phyloP scores from a whole-genome alignment of 2,797 vertebrate species.

The Crocodylus rhombifer region DNA sequence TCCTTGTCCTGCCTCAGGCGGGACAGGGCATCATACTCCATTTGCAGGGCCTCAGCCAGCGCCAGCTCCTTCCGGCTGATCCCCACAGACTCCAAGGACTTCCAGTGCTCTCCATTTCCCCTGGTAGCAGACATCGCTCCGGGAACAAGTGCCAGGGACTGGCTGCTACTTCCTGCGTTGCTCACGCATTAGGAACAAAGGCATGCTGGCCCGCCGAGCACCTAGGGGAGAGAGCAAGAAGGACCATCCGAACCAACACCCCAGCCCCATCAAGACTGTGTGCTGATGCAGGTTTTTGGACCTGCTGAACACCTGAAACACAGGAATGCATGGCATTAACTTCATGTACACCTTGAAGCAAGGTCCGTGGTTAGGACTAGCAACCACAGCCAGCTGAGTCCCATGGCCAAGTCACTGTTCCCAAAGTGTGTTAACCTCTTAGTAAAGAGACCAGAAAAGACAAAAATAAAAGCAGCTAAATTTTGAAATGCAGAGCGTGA shows the following conservation, averaged over 20 bases:
- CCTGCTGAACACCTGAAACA: too few species aligned
- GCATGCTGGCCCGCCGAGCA: conserved; percentile 72
- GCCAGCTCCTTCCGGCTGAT: conserved; percentile 94
- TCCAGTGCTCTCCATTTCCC: conserved; percentile 88
- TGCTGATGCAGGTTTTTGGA: too few species aligned
- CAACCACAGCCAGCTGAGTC: too few species aligned
- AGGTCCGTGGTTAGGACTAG: too few species aligned
- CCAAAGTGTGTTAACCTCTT: too few species aligned
- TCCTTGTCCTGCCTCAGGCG: conserved; percentile 88
- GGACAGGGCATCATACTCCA: conserved; percentile 95
- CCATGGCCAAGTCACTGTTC: too few species aligned
- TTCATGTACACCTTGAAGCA: too few species aligned
- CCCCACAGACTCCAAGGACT: conserved; percentile 90
- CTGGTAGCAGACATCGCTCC: conserved; percentile 82
- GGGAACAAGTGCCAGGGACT: background rate
- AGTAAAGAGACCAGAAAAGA: too few species aligned
- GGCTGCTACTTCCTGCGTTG: conserved; percentile 17
- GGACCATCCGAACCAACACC: background rate
- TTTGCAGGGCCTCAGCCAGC: conserved; percentile 95
- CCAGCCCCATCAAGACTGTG: too few species aligned
- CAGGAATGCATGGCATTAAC: too few species aligned
- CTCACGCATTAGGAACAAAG: conserved; percentile 36
- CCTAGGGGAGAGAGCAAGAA: conserved; percentile 37
- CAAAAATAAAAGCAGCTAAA: too few species aligned
- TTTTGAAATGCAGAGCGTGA: too few species aligned